phyloP scores from a whole-genome alignment of 1,140 invertebrate genomes.

The Heliconius eleuchia region DNA sequence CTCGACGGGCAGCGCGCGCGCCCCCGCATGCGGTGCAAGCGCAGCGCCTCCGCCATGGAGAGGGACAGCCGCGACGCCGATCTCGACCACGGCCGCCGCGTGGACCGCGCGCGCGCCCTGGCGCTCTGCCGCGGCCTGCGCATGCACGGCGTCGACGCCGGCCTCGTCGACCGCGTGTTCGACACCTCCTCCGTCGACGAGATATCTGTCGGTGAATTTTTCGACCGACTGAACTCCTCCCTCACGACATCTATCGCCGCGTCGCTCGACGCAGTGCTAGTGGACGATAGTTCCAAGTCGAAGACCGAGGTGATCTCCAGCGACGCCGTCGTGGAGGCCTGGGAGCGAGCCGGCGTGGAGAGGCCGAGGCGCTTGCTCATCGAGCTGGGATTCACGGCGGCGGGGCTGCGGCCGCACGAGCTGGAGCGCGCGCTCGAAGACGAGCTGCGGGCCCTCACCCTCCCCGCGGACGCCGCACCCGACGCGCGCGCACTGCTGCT shows the following conservation, averaged over 20 bases:
- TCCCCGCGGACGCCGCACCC: constrained; percentile 46
- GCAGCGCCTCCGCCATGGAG: constrained; percentile 68
- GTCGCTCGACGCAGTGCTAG: constrained; percentile 39
- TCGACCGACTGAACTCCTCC: constrained; percentile 60
- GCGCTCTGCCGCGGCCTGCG: constrained; percentile 57
- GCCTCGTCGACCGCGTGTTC: constrained; percentile 63
- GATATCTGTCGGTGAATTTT: constrained; percentile 69
- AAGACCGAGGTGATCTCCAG: constrained; percentile 50
- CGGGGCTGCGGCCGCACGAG: constrained; percentile 85
- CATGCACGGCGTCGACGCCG: constrained; percentile 62
- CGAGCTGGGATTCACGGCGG: constrained; percentile 86
- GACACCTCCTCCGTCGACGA: constrained; percentile 46
- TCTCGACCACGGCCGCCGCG: constrained; percentile 59
- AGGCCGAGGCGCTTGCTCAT: constrained; percentile 84
- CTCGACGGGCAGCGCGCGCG: constrained; percentile 50
- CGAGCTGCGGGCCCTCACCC: constrained; percentile 83
- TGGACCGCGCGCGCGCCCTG: constrained; percentile 60
- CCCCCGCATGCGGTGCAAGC: constrained; percentile 56
- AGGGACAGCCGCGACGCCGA: constrained; percentile 28
- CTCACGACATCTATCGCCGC: constrained; percentile 57
- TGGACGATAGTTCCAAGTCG: constrained; percentile 34
- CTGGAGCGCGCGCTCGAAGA: constrained; percentile 89
- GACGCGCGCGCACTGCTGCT: constrained; percentile 57
- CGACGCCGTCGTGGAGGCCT: constrained; percentile 85
- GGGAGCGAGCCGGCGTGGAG: constrained; percentile 86